Conservation (phyloP, 2,797 vertebrate species). For the Pangasius krempfi region DNA sequence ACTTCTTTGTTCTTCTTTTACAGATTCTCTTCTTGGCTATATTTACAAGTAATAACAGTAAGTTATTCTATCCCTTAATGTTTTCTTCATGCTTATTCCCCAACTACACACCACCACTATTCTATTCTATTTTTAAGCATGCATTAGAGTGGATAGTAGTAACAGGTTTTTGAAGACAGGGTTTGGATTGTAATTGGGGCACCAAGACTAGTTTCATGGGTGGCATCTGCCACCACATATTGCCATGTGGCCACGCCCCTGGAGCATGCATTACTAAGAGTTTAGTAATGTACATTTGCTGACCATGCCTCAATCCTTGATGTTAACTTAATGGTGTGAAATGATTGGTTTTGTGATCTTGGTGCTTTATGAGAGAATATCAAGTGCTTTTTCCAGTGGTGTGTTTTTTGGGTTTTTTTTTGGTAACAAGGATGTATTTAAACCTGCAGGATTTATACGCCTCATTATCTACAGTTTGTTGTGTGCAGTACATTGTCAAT, state of each 20-base stretch:
- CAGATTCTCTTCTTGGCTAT: background rate
- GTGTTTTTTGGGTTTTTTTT: background rate
- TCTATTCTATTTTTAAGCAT: background rate
- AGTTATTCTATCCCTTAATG: background rate
- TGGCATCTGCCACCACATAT: slow-evolving; percentile 3
- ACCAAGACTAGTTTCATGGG: background rate
- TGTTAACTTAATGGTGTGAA: background rate
- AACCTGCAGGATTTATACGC: background rate
- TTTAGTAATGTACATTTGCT: background rate
- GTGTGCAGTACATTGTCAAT: background rate
- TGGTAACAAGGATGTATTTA: background rate
- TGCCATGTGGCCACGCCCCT: background rate
- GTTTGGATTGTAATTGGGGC: background rate
- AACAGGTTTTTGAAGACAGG: background rate
- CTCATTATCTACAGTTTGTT: background rate
- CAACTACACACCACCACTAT: background rate
- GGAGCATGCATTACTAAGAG: background rate
- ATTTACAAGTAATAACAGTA: background rate
- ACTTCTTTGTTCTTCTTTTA: background rate
- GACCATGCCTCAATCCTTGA: background rate
- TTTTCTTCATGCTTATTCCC: background rate
- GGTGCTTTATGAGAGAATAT: background rate
- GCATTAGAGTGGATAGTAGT: background rate
- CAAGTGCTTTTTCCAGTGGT: background rate
- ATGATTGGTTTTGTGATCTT: background rate